Evolutionary conservation across 2,797 vertebrate species (phyloP).

Genomic region (Hylomyscus alleni): DNA sequence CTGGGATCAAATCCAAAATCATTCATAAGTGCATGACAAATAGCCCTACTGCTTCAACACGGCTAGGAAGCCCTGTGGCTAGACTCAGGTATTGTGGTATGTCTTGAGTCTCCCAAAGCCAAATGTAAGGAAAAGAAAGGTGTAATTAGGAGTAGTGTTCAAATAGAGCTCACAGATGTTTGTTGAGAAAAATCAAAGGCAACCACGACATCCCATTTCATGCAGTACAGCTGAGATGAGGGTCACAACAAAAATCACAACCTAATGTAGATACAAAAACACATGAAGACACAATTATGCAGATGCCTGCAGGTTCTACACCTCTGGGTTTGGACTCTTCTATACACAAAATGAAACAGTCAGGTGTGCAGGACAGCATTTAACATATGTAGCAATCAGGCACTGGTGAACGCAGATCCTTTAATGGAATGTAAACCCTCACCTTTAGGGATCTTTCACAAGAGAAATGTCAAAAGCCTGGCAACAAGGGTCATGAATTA

Average conservation of each 20-base stretch:
- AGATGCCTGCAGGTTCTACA: not conserved
- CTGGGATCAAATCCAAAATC: constrained; percentile 78
- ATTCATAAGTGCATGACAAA: constrained; percentile 73
- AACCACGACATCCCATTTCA: not conserved
- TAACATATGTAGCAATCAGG: not conserved
- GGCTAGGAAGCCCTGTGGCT: constrained; percentile 61
- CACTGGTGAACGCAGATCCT: not conserved
- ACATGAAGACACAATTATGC: not conserved
- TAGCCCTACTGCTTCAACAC: constrained; percentile 60
- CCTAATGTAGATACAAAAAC: constrained; percentile 21
- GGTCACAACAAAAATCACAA: constrained; percentile 51
- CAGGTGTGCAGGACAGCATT: not conserved
- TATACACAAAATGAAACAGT: constrained; percentile 16
- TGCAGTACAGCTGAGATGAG: not conserved
- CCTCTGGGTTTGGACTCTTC: not conserved
- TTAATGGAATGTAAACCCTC: constrained; percentile 47
- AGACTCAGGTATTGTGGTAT: not conserved
- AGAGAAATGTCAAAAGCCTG: constrained; percentile 1
- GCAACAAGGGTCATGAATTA: not conserved
- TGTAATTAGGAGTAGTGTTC: constrained; percentile 6
- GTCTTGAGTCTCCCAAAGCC: constrained; percentile 41
- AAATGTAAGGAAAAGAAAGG: constrained; percentile 46
- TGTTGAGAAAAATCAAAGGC: constrained; percentile 50
- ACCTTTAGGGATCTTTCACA: constrained; percentile 32
- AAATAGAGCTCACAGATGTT: constrained; percentile 25